Evolutionary conservation across 2,113 vertebrate species (phyloP).

Genomic region (Hypocryptadius cinnamomeus): DNA sequence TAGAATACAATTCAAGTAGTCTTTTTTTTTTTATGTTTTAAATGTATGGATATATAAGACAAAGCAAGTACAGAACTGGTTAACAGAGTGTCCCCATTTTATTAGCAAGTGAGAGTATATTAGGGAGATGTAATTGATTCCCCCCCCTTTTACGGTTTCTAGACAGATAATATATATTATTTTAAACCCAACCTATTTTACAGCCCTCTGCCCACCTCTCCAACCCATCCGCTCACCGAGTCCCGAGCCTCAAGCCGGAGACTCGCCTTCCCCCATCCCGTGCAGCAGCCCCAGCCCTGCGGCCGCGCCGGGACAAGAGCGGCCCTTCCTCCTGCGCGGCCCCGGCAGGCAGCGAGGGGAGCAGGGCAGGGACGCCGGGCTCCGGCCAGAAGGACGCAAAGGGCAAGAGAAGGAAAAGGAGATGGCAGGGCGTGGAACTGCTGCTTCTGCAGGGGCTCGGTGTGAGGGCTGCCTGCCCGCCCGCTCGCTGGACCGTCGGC

Average conservation of each 20-base stretch:
- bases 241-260: not conserved
- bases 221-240: not conserved
- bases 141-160: conserved; percentile 44
- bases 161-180: conserved; percentile 59
- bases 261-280: not conserved
- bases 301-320: not conserved
- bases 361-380: not conserved
- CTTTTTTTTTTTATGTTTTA: conserved; percentile 74
- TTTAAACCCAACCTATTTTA: conserved; percentile 59
- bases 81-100: conserved; percentile 63
- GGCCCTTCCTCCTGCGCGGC: not conserved
- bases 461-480: not conserved
- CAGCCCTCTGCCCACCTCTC: conserved; percentile 41
- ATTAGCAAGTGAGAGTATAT: conserved; percentile 77
- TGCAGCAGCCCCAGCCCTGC: not conserved
- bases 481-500: fast-evolving
- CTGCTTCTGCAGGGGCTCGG: not conserved
- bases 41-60: conserved; percentile 75
- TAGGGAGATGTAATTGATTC: conserved; percentile 50
- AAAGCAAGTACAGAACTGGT: conserved; percentile 67
- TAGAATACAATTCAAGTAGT: conserved; percentile 77
- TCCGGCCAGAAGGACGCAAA: not conserved
- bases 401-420: conserved; percentile 40
- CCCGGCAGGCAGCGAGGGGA: fast-evolving
- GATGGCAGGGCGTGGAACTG: not conserved